Base-by-base conservation (phyloP, 2,888 invertebrate genomes). In the Acanthosoma haemorrhoidale region DNA sequence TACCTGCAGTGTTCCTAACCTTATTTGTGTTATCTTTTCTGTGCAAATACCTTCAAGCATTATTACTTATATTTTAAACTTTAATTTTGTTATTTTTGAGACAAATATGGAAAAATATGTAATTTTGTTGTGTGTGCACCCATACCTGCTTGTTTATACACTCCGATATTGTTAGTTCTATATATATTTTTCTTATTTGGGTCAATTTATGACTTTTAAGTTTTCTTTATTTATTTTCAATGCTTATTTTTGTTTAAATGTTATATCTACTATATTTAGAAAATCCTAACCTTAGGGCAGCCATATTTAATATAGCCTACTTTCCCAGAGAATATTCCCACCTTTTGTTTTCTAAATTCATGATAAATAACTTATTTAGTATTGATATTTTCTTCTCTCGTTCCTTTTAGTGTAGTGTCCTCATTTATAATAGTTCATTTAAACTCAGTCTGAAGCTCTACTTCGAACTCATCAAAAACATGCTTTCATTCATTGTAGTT, bases 301-400 rank as follows among this genome's bases (percentile, higher is more conserved):
- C 73, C 73, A 73, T 73, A 64, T 73, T 73, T 73, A 72, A 72
- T 73, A 68, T 73, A 73, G 72, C 73, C 73, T 73, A 73, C 73
- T 73, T 73, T 72, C 69, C 61, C 71, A 60, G 38, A 67, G 51
- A 57, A 67, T 67, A 67, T 67, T 71, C 69, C 39, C 61, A 63
- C 51, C 69, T 69, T 69, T 69, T 69, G 60, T 68, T 68, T 38
- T 68, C 68, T 68, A 41, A 60, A 39, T 60, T 69, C 16, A 11
- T 60, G 38, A 6, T 68, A 43, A 59, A 64, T 64, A 41, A 29
- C 31, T 25, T 29, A 51, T 51, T 51, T 51, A 51, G 51, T 51
- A 13, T 25, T 51, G 13, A 25, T 51, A 51, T 51, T 8, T 25
- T 51, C 5, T 25, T 51, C n/a, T 4, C n/a, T 6, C 29, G 25